Evolutionary conservation across 2,113 vertebrate species (phyloP), one percentile per base, ranked within the genome.

Genomic region (Azemiops feae): DNA sequence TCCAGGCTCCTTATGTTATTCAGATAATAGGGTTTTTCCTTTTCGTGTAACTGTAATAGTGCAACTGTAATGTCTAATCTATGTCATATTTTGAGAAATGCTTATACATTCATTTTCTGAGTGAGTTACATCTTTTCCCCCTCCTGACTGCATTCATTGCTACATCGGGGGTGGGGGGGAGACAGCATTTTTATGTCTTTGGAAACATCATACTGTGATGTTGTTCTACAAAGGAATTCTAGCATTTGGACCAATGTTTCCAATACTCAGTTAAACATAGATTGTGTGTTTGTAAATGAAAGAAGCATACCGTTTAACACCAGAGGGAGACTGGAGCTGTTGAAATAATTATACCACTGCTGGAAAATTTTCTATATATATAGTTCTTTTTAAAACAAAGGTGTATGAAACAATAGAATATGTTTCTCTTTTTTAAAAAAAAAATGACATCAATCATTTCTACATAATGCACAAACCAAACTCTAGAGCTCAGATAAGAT

Each of bases 401-500:
- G 89, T 96, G 94, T 1, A 1, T 92, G 92, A 96, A 96, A 97
- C 95, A 97, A 96, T 88, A 95, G 93, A 97, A 97, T 95, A 95
- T 96, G 95, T 95, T 96, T 96, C 96, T 96, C 74, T 57, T 18
- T 81, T 85, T 85, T 50, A 0, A 95, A 97, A 97, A 97, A 97
- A 97, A 97, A 96, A 97, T 94, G 94, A 93, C 95, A 97, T 98
- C 96, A 97, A 97, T 98, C 97, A 97, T 97, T 97, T 96, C 96
- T 97, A 97, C 96, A 97, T 97, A 98, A 97, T 95, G 95, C 96
- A 97, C 95, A 97, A 96, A 98, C 96, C 97, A 95, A 97, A 97
- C 97, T 98, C 97, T 94, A 96, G 97, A 96, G 97, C 97, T 97
- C 95, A 97, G 98, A 98, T 98, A 98, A 98, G 98, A 97, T 97